Percentiles rank a stretch among this genome's conserved stretches.
Evolutionary conservation across 1,140 invertebrate genomes (phyloP).

Genomic region (Microplitis mediator): DNA sequence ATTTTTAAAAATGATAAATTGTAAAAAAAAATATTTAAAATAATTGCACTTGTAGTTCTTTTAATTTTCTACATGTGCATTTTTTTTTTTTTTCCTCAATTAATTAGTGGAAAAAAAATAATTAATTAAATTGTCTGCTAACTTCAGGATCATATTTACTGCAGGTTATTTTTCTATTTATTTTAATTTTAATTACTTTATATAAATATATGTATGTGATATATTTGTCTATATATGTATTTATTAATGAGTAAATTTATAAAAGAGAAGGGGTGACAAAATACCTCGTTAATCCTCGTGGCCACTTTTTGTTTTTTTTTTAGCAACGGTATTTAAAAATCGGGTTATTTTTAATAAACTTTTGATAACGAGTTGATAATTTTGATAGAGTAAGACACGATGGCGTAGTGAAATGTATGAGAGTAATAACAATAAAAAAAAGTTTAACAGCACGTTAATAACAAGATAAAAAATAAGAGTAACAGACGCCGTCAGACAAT

Average conservation of each 20-base stretch:
- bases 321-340: not conserved
- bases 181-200: not conserved
- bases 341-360: not conserved
- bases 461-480: not conserved
- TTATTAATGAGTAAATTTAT: not conserved
- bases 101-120: too few relatives aligned
- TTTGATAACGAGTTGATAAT: not conserved
- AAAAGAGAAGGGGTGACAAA: not conserved
- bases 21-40: too few relatives aligned
- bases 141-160: too few relatives aligned
- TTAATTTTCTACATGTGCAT: too few relatives aligned
- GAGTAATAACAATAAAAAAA: too few relatives aligned
- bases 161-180: too few relatives aligned
- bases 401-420: not conserved
- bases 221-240: not conserved
- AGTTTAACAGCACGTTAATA: not conserved
- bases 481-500: conserved; percentile 38
- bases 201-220: not conserved
- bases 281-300: conserved; percentile 3
- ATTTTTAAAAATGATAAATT: too few relatives aligned
- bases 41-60: too few relatives aligned
- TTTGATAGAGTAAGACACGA: not conserved
- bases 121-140: too few relatives aligned
- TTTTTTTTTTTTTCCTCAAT: too few relatives aligned
- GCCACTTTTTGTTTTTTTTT: not conserved